These are phyloP conservation scores for Caenorhabditis plicata DNA, from an alignment of 2,888 invertebrate species.

Conservation along the genomic window DNA sequence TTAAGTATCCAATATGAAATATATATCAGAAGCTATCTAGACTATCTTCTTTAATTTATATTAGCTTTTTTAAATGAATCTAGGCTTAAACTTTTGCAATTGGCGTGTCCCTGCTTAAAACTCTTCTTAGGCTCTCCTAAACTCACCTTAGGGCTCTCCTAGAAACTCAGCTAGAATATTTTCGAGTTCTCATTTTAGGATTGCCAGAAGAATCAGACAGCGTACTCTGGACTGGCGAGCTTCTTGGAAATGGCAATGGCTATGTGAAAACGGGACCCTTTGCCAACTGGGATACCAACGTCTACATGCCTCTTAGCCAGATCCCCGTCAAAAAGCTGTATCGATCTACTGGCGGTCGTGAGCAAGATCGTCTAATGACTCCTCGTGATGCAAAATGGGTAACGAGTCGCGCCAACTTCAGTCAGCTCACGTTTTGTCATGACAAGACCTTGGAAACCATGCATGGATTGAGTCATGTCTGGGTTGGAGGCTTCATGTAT, in stretches of 20 bases:
- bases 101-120: too few species aligned
- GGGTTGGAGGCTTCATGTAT: constrained; percentile 65
- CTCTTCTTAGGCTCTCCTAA: too few species aligned
- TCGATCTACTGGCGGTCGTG: constrained; percentile 60
- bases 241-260: constrained; percentile 64
- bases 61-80: too few species aligned
- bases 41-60: too few species aligned
- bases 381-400: constrained; percentile 61
- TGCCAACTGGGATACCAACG: constrained; percentile 63
- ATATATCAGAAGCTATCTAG: too few species aligned
- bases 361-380: constrained; percentile 57
- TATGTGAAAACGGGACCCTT: constrained; percentile 55
- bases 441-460: constrained; percentile 65
- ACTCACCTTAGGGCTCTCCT: too few species aligned
- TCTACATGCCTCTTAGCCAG: constrained; percentile 61
- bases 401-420: constrained; percentile 47
- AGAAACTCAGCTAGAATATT: too few species aligned
- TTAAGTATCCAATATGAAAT: too few species aligned
- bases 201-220: constrained; percentile 63
- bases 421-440: constrained; percentile 58
- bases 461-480: constrained; percentile 63
- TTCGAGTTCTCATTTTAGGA: constrained; percentile 41
- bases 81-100: too few species aligned
- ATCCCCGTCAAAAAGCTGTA: constrained; percentile 62
- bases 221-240: constrained; percentile 60